Base-by-base conservation (phyloP, 2,113 vertebrate species). In the Nannobrachium achirus region DNA sequence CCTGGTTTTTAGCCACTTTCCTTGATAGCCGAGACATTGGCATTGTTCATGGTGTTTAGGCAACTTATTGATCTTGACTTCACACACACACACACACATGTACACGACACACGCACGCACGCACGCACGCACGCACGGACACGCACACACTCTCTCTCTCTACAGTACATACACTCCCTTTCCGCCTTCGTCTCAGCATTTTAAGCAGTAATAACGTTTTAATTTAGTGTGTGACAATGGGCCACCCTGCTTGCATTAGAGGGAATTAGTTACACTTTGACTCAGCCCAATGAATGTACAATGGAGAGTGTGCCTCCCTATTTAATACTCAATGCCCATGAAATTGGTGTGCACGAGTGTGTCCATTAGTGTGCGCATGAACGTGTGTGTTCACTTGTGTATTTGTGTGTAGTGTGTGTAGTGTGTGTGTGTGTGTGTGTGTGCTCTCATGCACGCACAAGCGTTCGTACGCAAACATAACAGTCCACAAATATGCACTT, bases 171-270 rank as follows among this genome's bases (percentile, higher is more conserved):
- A 10, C 53, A 16, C 56, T 49, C 41, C 33, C 19, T 41, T 10
- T 9, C 25, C 10, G 10, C 19, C 25, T 39, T 19, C 59, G 6
- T 8, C 10, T 55, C 53, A 7, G 18, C 38, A 9, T 64, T 46
- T 42, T 48, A 41, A 59, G 49, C 15, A 59, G 6, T 46, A 20
- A 66, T 33, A 33, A 33, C 25, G 25, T 33, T 33, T 33, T 33
- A 33, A 33, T 33, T 66, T 13, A 56, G 41, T 20, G 19, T 15
- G n/a, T n/a, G 52, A 45, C 52, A 18, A 11, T 46, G 18, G n/a
- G 42, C 42, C 64, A 56, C 39, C 52, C n/a, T 68, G 66, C 44
- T 50, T 58, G 46, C 39, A 58, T 68, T 58, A 59, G 57, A 50
- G n/a, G 11, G 18, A 15, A 58, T 68, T 58, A 41, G 44, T 68